phyloP scores from a whole-genome alignment of 1,140 invertebrate genomes.

The Drosophila mauritiana region DNA sequence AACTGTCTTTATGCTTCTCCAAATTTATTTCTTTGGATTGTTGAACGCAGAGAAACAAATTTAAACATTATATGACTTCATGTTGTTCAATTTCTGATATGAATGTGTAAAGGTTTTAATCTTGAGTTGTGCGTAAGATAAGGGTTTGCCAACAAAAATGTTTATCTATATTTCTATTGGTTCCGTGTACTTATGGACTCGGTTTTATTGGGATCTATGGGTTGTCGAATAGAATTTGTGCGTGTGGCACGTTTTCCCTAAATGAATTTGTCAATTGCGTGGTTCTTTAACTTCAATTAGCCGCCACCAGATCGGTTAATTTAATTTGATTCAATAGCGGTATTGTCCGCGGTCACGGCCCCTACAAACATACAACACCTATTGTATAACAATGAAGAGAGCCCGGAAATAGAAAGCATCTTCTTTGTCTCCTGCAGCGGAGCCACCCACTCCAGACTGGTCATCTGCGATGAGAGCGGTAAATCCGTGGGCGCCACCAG shows the following conservation, averaged over 20 bases:
- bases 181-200: conserved; percentile 7
- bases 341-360: conserved; percentile 51
- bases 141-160: background rate
- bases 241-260: conserved; percentile 48
- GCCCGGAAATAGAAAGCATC: conserved; percentile 29
- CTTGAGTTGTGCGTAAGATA: background rate
- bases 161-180: background rate
- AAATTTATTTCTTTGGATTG: background rate
- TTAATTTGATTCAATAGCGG: conserved; percentile 54
- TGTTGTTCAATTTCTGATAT: too few species aligned
- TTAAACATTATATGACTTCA: background rate
- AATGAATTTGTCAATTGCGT: conserved; percentile 49
- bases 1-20: background rate
- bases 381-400: conserved; percentile 42
- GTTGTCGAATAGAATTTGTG: conserved; percentile 39
- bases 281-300: conserved; percentile 57
- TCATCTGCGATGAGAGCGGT: conserved; percentile 90
- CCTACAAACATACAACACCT: conserved; percentile 21
- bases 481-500: conserved; percentile 87
- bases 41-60: background rate
- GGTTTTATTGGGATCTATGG: conserved; percentile 7
- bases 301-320: conserved; percentile 39
- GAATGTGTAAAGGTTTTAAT: too few species aligned
- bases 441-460: conserved; percentile 91
- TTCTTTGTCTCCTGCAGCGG: conserved; percentile 87